Base-by-base conservation (phyloP, 2,888 invertebrate genomes). In the Drosophila neonasuta region DNA sequence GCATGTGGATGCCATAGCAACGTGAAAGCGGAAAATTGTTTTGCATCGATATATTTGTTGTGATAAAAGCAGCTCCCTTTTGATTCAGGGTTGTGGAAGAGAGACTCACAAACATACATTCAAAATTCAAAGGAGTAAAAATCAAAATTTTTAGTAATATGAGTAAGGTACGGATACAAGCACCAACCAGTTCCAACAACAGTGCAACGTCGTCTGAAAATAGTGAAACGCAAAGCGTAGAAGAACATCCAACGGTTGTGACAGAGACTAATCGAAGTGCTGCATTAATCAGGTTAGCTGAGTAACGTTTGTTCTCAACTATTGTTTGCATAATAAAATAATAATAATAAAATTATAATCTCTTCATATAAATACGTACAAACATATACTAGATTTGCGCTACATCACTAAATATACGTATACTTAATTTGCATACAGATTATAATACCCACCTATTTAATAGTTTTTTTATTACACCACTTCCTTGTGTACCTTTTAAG, bases 161-260 rank as follows among this genome's bases (percentile, higher is more conserved):
- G 80, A 82, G 59, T 55, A 69, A 65, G 64, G 48, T 41, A 56
- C 79, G 66, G 51, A 34, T 44, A 71, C 84, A 58, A 36, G 42
- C 73, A 57, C 65, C 57, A 48, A 58, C 55, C 44, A 68, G 62
- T 56, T 62, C 64, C 13, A 88, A 88, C 73, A 90, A 88, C 70
- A 90, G 90, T 66, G 86, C 86, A 45, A 87, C 89, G 62, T 89
- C 90, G 55, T 89, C 90, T 24, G 90, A 90, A 76, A 90, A 89
- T 41, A 90, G 90, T 77, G 90, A 90, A 71, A 79, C 88, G 3
- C 89, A 86, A 61, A 90, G 90, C 73, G 73, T 87, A 64, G 90
- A 89, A 65, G 90, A 90, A 71, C 69, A 71, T 51, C 68, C 78
- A 64, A 36, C 65, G 8, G 41, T 32, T 54, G 41, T 59, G 45